Percentiles rank a stretch among this genome's conserved stretches.
phyloP scores from a whole-genome alignment of 2,113 vertebrate species.

The Neogale vison region DNA sequence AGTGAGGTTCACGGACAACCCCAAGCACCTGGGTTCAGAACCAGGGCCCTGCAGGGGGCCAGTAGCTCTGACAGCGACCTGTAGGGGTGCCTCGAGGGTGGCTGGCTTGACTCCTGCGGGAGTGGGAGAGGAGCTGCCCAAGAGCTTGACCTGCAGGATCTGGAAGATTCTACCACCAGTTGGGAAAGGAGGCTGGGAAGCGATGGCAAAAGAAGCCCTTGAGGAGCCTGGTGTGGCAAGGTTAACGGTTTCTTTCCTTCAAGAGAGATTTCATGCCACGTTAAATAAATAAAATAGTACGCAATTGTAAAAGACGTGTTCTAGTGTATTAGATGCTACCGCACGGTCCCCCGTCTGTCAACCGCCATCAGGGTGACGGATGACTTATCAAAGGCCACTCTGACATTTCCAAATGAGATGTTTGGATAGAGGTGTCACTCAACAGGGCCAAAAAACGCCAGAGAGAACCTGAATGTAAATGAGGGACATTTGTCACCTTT shows the following conservation, averaged over 20 bases:
- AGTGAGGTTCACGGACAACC: not conserved
- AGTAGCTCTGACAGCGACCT: not conserved
- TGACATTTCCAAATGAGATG: slow-evolving; percentile 83
- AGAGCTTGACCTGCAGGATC: not conserved
- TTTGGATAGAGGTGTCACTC: slow-evolving; percentile 84
- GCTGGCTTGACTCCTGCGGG: not conserved
- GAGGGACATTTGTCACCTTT: slow-evolving; percentile 55
- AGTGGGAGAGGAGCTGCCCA: not conserved
- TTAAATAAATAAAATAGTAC: slow-evolving; percentile 71
- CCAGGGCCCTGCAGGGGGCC: not conserved
- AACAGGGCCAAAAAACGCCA: slow-evolving; percentile 13
- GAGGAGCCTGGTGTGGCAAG: not conserved
- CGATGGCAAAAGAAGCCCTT: not conserved
- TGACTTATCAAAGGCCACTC: slow-evolving; percentile 79
- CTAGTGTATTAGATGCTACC: slow-evolving; percentile 53
- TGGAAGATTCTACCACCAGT: not conserved
- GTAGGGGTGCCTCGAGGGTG: rapidly evolving
- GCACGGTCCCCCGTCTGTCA: slow-evolving; percentile 67
- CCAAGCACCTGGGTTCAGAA: not conserved
- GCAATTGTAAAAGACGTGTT: slow-evolving; percentile 54
- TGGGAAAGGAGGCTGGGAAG: not conserved
- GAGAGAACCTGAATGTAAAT: slow-evolving; percentile 66
- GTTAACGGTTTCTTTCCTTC: slow-evolving; percentile 33
- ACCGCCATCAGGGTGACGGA: slow-evolving; percentile 77
- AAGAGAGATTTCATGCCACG: slow-evolving; percentile 66